Base-by-base conservation (phyloP, 2,888 invertebrate species). In the Dexiosoma caninum region DNA sequence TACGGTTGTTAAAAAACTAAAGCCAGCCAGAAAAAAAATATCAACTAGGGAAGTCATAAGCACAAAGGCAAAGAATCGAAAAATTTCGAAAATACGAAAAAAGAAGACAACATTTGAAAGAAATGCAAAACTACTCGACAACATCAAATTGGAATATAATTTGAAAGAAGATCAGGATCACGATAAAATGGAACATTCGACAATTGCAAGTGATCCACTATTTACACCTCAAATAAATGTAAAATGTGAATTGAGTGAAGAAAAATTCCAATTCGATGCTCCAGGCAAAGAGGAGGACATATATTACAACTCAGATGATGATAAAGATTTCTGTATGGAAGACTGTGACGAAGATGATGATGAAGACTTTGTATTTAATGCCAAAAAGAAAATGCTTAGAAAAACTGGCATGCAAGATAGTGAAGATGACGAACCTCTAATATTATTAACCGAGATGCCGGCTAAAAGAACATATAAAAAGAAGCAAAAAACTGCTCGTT, bases 371-470 rank as follows among this genome's bases (percentile, higher is more conserved):
- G 40, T 70, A 53, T n/a, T 40, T 1, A 42, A 42, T 14, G 30
- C 12, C 1, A 59, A 37, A 14, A 32, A 14, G 35, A 70, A n/a
- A 64, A 57, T 32, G 30, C 27, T 10, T 12, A 37, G 9, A 2
- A 23, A 57, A 57, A 23, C 9, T 51, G 51, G 30, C 1, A 30
- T 30, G 4, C 4, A 27, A 0, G 42, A 46, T 2, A 35, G 67
- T 21, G 67, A 77, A 2, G 78, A 72, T 32, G 72, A 66, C 37
- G 78, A 72, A 74, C 74, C 66, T 23, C 53, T 74, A 12, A 78
- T 78, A 12, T 30, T 57, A 27, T 19, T 77, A 64, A 62, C 32
- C 5, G 16, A 64, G 12, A 44, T 6, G n/a, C 32, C 35, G 14
- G 0, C 9, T 2, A 16, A n/a, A n/a, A 44, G 30, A 57, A 40